Percentiles rank a stretch among this genome's conserved stretches.
phyloP scores from a whole-genome alignment of 2,888 invertebrate species.

The Resseliella maxima region DNA sequence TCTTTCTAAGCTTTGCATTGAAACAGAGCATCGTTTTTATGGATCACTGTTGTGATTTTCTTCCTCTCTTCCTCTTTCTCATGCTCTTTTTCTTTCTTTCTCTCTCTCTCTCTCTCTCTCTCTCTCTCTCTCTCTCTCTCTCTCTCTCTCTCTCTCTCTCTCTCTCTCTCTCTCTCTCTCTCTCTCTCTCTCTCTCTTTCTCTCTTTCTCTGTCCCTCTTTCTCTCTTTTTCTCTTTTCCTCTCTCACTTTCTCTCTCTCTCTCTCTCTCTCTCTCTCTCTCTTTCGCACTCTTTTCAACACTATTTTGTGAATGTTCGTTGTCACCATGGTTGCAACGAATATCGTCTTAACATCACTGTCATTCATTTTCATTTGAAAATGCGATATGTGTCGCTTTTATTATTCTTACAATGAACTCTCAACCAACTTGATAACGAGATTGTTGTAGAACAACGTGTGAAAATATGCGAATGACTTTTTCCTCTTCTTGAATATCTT shows the following conservation, averaged over 20 bases:
- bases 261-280: neutral
- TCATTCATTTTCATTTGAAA: neutral
- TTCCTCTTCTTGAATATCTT: neutral
- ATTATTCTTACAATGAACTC: neutral
- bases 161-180: neutral
- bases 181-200: no score
- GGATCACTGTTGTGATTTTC: no score
- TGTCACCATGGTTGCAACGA: neutral
- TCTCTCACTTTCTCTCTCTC: neutral
- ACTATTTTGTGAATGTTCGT: no score
- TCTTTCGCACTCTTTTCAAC: no score
- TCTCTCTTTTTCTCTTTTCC: neutral
- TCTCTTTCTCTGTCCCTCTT: neutral
- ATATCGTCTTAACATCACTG: neutral
- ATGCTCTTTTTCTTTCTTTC: neutral
- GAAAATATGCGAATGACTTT: constrained; percentile 27
- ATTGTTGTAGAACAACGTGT: neutral
- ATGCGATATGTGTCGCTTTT: neutral
- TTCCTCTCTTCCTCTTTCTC: neutral
- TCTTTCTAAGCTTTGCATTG: neutral
- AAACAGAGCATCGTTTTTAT: no score
- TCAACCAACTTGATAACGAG: neutral
- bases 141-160: neutral
- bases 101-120: neutral
- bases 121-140: neutral